Evolutionary conservation across 2,888 invertebrate genomes (phyloP).

Genomic region (Hypercompe scribonia): DNA sequence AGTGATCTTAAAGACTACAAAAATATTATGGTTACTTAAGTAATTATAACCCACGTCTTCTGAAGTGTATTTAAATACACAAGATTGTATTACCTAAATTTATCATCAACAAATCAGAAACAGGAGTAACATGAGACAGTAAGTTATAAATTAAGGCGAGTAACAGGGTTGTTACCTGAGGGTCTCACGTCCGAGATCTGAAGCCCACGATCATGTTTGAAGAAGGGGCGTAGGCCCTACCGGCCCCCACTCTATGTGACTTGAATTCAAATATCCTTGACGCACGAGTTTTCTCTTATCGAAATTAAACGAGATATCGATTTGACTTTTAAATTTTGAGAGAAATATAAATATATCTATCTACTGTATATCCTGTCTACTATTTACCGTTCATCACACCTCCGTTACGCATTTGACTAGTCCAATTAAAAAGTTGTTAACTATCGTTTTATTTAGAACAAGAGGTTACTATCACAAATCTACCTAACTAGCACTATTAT

Average conservation of each 20-base stretch:
- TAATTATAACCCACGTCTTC: neutral
- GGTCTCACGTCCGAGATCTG: slow-evolving; percentile 57
- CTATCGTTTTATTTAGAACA: too few species aligned
- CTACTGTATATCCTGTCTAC: too few species aligned
- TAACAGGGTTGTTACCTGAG: slow-evolving; percentile 21
- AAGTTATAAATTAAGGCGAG: slow-evolving; percentile 14
- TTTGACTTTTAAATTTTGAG: slow-evolving; percentile 15
- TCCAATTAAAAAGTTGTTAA: too few species aligned
- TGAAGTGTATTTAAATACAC: neutral
- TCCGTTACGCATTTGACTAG: too few species aligned
- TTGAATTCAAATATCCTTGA: slow-evolving; percentile 19
- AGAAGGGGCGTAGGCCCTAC: slow-evolving; percentile 22
- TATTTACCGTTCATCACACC: too few species aligned
- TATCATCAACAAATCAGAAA: slow-evolving; percentile 9
- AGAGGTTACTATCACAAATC: too few species aligned
- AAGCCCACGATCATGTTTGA: slow-evolving; percentile 52
- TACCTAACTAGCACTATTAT: too few species aligned
- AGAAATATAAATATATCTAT: slow-evolving; percentile 1
- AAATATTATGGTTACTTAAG: neutral
- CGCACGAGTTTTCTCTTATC: slow-evolving; percentile 17
- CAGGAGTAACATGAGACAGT: slow-evolving; percentile 3
- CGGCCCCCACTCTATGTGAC: slow-evolving; percentile 20
- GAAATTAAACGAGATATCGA: slow-evolving; percentile 19
- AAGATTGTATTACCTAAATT: neutral
- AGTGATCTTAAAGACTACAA: neutral